Evolutionary conservation across 1,140 invertebrate genomes (phyloP), one percentile per base, ranked within the genome.

Genomic region (Macrosteles quadrilineatus): DNA sequence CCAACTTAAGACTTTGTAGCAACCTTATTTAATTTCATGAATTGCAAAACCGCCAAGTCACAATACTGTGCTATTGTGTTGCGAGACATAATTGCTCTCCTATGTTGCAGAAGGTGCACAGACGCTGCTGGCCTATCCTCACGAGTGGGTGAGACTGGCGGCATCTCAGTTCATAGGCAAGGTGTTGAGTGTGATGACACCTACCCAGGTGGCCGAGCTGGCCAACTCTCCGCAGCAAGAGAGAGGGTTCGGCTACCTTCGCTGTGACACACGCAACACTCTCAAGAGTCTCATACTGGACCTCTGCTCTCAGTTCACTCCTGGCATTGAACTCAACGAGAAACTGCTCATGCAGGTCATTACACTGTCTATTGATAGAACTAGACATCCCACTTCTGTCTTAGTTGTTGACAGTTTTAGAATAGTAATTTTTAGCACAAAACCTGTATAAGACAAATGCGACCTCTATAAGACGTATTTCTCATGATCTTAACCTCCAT

Each of bases 111-210:
- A 82, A 70, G 75, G 82, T 63, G 75, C 81, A 71, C 83, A 86
- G 64, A 78, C 80, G 14, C 78, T 90, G 21, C 75, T 88, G 9
- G 79, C 75, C 1, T 83, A 91, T 78, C 84, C 87, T 19, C 90
- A 92, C 77, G 79, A 85, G 40, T 91, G 89, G 89, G 90, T 96
- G 1, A 85, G 94, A 66, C 81, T 94, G 53, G 85, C 85, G 66
- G 85, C 92, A 14, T 84, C 87, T 1, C 91, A 94, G 77, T 83
- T 95, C 43, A 78, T 96, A 25, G 89, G 89, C 1, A 83, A 87
- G 25, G 82, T 95, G 55, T 82, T 97, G 36, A 81, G 84, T 2
- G 76, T 83, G 0, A 84, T 90, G 68, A 84, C 91, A 72, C 77
- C 83, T 3, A 83, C 86, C 9, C 85, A 88, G 69, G 77, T 93